phyloP scores from a whole-genome alignment of 2,797 vertebrate species.

The Ctenosaura bakeri region DNA sequence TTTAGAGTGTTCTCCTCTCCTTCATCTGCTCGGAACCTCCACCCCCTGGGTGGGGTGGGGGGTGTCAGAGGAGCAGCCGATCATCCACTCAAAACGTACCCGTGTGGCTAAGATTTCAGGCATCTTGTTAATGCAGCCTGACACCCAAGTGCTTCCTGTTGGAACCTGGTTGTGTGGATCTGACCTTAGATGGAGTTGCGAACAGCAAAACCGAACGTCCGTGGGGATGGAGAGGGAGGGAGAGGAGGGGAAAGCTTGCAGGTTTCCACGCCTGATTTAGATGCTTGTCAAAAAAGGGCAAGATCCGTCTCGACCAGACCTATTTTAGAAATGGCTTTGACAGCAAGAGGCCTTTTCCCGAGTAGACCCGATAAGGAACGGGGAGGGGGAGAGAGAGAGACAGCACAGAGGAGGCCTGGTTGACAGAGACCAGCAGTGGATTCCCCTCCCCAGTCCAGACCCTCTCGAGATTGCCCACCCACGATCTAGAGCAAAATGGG shows the following conservation, averaged over 20 bases:
- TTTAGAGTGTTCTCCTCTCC: neutral
- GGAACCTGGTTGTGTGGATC: neutral
- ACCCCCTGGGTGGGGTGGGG: rapidly evolving
- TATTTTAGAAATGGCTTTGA: neutral
- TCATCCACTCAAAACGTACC: too few relatives aligned
- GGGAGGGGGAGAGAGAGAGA: neutral
- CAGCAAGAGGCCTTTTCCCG: neutral
- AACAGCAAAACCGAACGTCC: neutral
- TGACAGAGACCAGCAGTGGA: too few relatives aligned
- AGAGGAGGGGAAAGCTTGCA: too few relatives aligned
- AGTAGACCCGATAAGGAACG: neutral
- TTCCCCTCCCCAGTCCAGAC: neutral
- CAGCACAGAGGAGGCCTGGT: too few relatives aligned
- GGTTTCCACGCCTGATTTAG: neutral
- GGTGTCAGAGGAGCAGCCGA: rapidly evolving
- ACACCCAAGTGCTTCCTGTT: neutral
- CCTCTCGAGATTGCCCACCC: neutral
- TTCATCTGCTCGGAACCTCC: neutral
- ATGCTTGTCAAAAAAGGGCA: neutral
- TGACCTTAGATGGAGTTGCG: neutral
- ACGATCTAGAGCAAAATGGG: neutral
- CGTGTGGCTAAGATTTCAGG: neutral
- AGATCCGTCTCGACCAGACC: neutral
- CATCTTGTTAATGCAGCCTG: neutral
- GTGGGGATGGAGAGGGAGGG: too few relatives aligned